Evolutionary conservation across 2,797 vertebrate genomes (phyloP).

Genomic region (Hemibagrus guttatus): DNA sequence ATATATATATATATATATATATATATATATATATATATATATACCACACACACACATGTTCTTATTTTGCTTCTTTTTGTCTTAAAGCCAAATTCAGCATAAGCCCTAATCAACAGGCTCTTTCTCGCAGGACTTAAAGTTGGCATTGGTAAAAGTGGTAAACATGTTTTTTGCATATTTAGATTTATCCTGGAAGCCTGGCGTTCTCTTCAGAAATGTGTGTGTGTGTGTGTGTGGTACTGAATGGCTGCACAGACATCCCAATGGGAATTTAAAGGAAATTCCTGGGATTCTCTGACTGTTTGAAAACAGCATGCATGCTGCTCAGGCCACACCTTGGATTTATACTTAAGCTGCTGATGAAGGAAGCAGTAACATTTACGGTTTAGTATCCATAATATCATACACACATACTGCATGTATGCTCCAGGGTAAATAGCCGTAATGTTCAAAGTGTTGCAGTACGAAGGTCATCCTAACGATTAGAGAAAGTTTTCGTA

Average conservation of each 20-base stretch:
- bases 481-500: background rate
- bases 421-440: background rate
- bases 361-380: conserved; percentile 19
- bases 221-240: conserved; percentile 47
- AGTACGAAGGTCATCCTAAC: background rate
- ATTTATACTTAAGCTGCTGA: conserved; percentile 45
- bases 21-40: conserved; percentile 23
- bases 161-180: conserved; percentile 35
- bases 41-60: conserved; percentile 41
- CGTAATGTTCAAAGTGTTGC: background rate
- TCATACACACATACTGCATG: background rate
- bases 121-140: conserved; percentile 41
- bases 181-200: conserved; percentile 45
- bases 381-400: background rate
- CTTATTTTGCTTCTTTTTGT: conserved; percentile 23
- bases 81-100: conserved; percentile 46
- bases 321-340: conserved; percentile 53
- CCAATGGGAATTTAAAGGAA: conserved; percentile 66
- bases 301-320: conserved; percentile 61
- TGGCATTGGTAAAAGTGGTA: conserved; percentile 32
- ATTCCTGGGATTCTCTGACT: conserved; percentile 62
- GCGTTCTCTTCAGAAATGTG: conserved; percentile 44
- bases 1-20: no score
- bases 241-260: conserved; percentile 59
- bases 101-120: conserved; percentile 62